A percentile compares a stretch with the other conserved stretches of the same genome.
Conservation (phyloP, 2,797 vertebrate species). For the Clamator glandarius region DNA sequence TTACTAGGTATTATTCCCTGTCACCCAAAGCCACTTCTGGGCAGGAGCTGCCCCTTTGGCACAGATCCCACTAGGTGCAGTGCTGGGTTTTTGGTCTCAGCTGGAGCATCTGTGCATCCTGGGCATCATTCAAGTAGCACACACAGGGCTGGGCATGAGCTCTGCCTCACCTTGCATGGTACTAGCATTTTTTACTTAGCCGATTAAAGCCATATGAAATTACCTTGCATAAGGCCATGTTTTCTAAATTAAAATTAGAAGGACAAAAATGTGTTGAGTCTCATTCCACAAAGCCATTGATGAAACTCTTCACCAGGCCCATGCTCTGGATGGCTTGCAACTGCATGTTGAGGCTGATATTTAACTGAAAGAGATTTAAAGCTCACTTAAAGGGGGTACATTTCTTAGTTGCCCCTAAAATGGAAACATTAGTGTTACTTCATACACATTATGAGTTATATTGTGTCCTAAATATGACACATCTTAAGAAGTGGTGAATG, state of each 20-base stretch:
- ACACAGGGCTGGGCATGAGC: too few relatives aligned
- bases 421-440: background rate
- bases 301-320: background rate
- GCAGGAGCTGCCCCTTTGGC: too few relatives aligned
- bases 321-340: background rate
- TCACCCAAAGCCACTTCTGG: background rate
- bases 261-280: background rate
- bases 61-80: fast-evolving
- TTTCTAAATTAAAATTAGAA: background rate
- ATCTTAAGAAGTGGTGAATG: background rate
- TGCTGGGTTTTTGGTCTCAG: fast-evolving
- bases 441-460: background rate
- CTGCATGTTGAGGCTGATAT: background rate
- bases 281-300: background rate
- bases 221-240: background rate
- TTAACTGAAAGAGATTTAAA: background rate
- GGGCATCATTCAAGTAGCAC: fast-evolving
- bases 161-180: background rate
- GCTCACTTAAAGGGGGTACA: background rate
- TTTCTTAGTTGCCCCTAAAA: background rate
- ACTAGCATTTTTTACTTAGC: background rate
- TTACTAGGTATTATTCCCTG: fast-evolving
- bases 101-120: background rate
- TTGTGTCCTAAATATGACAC: background rate
- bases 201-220: background rate